These are phyloP conservation scores for Gonocerus acuteangulatus DNA, from an alignment of 2,888 invertebrate species.

Conservation along the genomic window DNA sequence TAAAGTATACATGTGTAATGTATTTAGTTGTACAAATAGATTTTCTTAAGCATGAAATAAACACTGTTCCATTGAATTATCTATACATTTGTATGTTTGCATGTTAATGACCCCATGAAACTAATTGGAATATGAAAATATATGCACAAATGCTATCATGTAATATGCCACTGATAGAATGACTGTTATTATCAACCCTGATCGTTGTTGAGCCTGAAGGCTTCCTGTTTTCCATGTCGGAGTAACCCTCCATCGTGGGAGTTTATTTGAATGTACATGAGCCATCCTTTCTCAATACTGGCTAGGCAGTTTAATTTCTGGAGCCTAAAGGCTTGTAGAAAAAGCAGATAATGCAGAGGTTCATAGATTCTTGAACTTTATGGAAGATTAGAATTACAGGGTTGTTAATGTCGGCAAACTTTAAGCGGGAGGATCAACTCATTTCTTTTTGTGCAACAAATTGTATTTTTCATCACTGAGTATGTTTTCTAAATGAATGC, in stretches of 20 bases:
- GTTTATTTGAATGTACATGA: too few species aligned
- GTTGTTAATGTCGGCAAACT: not conserved
- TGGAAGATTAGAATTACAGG: not conserved
- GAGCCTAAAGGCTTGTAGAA: too few species aligned
- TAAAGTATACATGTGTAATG: conserved; percentile 9
- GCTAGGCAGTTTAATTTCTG: too few species aligned
- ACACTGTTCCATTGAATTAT: conserved; percentile 12
- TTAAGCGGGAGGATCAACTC: not conserved
- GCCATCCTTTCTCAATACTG: too few species aligned
- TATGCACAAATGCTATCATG: too few species aligned
- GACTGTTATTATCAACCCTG: too few species aligned
- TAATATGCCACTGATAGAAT: too few species aligned
- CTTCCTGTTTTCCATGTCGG: too few species aligned
- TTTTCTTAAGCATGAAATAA: conserved; percentile 24
- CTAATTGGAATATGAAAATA: too few species aligned
- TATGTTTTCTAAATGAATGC: not conserved
- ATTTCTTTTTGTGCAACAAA: not conserved
- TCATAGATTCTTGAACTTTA: not conserved
- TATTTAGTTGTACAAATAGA: conserved; percentile 6
- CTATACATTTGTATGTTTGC: conserved; percentile 12
- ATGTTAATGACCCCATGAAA: conserved; percentile 9
- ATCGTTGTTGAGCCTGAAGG: too few species aligned
- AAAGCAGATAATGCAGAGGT: too few species aligned
- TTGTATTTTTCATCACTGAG: not conserved
- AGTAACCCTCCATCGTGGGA: too few species aligned